Base-by-base conservation (phyloP, 2,888 invertebrate species). In the Chirona hameri region DNA sequence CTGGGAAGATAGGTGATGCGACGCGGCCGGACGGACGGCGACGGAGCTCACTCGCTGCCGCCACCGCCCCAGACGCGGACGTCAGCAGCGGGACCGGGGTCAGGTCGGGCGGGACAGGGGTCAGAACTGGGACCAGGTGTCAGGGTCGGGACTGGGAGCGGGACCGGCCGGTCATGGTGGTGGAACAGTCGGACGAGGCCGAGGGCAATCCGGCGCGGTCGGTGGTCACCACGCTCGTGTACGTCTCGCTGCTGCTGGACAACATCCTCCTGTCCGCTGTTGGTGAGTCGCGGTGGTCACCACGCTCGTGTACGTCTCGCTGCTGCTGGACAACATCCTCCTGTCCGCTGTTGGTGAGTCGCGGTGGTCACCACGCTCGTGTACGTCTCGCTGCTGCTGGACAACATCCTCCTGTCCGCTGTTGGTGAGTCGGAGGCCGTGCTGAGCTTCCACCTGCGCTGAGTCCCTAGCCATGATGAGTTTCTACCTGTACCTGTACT, bases 201-300 rank as follows among this genome's bases (percentile, higher is more conserved):
- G 24, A 79, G n/a, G 79, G 24, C 79, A 24, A 15, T 21, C 79
- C 48, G 24, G 15, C 79, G 46, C 82, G 83, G 29, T 18, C 79
- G 27, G 82, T 79, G 4, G 83, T 84, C 55, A 79, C 83, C 60
- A 27, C 84, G 5, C 81, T 84, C 27, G 88, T 88, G 0, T 88
- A 88, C 83, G 84, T 86, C 60, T 87, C 88, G 39, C 86, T 88
- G 83, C 86, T 88, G 81, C 84, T 88, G 81, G 96, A 97, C 89
- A 97, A 96, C 88, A 92, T 96, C 84, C 90, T 97, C 39, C 90
- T 96, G 81, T 96, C 96, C 60, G 94, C 95, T 65, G 93, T 97
- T 81, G 97, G 96, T 97, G 89, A 92, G 93, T 89, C 57, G 21
- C 79, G 27, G 82, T 79, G 1, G 82, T 84, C 55, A 65, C 83